Conservation (phyloP, 2,113 vertebrate genomes). For the Scalopus aquaticus region DNA sequence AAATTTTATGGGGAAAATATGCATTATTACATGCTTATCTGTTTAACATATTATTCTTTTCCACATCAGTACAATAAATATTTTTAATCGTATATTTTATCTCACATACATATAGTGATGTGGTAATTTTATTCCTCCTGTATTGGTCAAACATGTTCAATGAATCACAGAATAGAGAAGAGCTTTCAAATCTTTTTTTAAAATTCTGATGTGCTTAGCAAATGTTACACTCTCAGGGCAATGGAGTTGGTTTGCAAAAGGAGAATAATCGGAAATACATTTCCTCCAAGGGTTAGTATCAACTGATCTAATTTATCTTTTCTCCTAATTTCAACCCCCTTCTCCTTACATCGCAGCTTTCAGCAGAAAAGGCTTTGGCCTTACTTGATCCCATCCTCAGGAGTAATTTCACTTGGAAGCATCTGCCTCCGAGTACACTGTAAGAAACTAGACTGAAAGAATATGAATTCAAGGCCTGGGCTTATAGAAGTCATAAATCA, state of each 20-base stretch:
- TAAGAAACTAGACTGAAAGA: not conserved
- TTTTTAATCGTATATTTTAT: conserved; percentile 87
- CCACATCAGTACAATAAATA: conserved; percentile 86
- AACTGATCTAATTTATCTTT: not conserved
- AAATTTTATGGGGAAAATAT: conserved; percentile 88
- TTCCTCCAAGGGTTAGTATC: not conserved
- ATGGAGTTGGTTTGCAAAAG: conserved; percentile 47
- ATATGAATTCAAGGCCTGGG: not conserved
- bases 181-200: conserved; percentile 74
- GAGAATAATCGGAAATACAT: not conserved
- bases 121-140: conserved; percentile 80
- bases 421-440: not conserved
- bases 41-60: conserved; percentile 88
- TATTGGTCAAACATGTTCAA: conserved; percentile 75
- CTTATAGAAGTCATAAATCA: not conserved
- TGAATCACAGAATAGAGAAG: conserved; percentile 81
- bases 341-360: not conserved
- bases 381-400: conserved; percentile 27
- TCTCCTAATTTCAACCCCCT: not conserved
- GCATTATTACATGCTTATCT: conserved; percentile 87
- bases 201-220: conserved; percentile 72
- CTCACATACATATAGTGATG: conserved; percentile 79
- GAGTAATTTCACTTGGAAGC: conserved; percentile 30
- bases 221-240: conserved; percentile 42
- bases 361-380: not conserved